These are phyloP conservation scores for Puffinus mauretanicus DNA, from an alignment of 2,113 vertebrate genomes.

Conservation along the genomic window DNA sequence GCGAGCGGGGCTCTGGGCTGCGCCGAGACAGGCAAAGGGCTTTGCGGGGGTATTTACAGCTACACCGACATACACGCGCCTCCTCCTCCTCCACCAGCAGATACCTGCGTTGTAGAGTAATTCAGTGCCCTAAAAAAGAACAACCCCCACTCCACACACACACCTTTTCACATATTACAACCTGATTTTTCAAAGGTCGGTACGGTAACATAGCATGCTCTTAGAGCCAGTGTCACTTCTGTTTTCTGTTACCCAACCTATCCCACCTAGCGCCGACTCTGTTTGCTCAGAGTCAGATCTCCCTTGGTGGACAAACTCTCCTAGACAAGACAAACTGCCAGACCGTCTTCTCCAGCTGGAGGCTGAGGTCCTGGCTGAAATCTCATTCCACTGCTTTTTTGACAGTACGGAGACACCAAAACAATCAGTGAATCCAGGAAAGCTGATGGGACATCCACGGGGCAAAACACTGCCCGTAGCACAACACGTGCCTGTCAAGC, in stretches of 20 bases:
- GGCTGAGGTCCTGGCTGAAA: neutral
- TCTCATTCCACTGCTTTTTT: neutral
- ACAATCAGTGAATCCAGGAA: neutral
- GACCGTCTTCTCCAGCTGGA: neutral
- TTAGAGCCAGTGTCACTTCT: neutral
- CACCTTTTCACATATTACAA: neutral
- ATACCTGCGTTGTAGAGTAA: neutral
- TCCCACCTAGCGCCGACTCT: neutral
- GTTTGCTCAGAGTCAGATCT: neutral
- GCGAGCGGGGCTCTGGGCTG: fast-evolving
- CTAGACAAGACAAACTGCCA: neutral
- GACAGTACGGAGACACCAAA: neutral
- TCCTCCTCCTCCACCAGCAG: neutral
- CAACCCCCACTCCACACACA: neutral
- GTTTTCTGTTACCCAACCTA: neutral
- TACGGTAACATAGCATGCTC: neutral
- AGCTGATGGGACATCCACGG: neutral
- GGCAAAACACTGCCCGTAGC: neutral
- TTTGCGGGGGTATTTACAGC: neutral
- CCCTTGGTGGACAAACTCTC: neutral
- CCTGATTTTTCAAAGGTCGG: neutral
- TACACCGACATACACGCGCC: fast-evolving
- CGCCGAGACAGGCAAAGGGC: neutral
- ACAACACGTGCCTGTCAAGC: neutral
- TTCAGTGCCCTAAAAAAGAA: neutral